Evolutionary conservation across 2,113 vertebrate species (phyloP), one percentile per base, ranked within the genome.

Genomic region (Ciconia boyciana): DNA sequence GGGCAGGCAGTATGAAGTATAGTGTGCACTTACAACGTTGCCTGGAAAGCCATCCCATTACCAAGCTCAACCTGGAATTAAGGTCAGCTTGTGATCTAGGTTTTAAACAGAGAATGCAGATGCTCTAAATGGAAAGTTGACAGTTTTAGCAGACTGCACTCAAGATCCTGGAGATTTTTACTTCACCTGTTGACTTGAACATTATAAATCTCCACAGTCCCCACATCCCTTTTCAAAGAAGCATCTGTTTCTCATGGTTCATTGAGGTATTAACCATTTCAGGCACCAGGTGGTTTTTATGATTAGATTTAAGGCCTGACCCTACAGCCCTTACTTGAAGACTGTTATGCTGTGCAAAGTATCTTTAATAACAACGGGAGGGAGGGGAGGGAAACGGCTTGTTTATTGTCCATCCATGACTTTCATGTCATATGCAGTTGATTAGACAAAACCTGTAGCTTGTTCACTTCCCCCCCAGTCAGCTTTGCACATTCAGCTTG

Each of bases 191-290:
- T 98, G 97, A 97, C 94, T 96, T 90, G 95, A 98, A 91, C 61
- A 85, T 93, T 98, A 97, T 98, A 98, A 98, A 98, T 98, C 97
- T 97, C 80, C n/a, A 88, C 83, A 94, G 78, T 68, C 80, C 74
- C 90, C 55, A 66, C 70, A 87, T 93, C 95, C 62, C 44, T 94
- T 96, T 98, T 98, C 91, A 96, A 97, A 96, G 94, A 91, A 92
- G 96, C 98, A 98, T 98, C 98, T 98, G 98, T 97, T 98, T 98
- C 95, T 97, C 90, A 87, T 97, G 97, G 93, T 81, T 92, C 31
- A 74, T 78, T 92, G 85, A 94, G 54, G 41, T 83, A 90, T 93
- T 94, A 97, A 96, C 94, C 29, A 82, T 96, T 96, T 97, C 93
- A 96, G 80, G 89, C 77, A 97, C 94, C 96, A 97, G 93, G 94